Base-by-base conservation (phyloP, 2,113 vertebrate genomes). In the Neolamprologus ventralis region DNA sequence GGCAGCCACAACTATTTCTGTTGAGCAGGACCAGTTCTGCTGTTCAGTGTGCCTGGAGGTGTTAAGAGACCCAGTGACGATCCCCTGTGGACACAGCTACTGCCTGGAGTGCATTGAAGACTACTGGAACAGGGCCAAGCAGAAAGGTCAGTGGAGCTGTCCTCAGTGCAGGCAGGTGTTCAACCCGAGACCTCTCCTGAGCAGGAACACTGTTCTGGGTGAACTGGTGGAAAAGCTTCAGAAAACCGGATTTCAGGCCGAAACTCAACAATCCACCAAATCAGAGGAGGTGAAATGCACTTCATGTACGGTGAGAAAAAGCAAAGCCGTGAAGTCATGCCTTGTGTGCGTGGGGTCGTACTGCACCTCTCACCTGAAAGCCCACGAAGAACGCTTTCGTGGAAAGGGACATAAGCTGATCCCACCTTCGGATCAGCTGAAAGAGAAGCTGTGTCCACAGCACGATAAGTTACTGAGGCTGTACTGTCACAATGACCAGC, bases 341-440 rank as follows among this genome's bases (percentile, higher is more conserved):
- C 95, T 98, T 37, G 96, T 96, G 35, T 99, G 98, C 89, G 92
- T 97, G 89, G 97, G 97, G 71, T 99, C 98, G 23, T 99, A 97
- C 95, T 99, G 98, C 1, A 97, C 95, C 68, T 85, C 96, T 81
- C 98, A 99, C 95, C 91, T 98, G 71, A 97, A 97, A 84, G 97
- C 95, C 51, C 98, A 99, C 17, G 96, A 98, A 54, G 97, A 97
- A 33, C 1, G 96, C 96, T 51, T 97, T 95, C 93, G 94, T 94
- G 40, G 97, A 96, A 93, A 86, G 80, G 68, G 8, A 17, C 98
- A 99, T 88, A 97, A 96, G 87, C 94, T 98, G 37, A 92, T 97
- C 4, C 94, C 97, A 7, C 90, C 95, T 26, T 82, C 60, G 1
- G 89, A 86, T 7, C 85, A 80, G 54, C 91, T 88, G 19, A 93